Evolutionary conservation across 1,140 invertebrate genomes (phyloP).

Genomic region (Ephestia elutella): DNA sequence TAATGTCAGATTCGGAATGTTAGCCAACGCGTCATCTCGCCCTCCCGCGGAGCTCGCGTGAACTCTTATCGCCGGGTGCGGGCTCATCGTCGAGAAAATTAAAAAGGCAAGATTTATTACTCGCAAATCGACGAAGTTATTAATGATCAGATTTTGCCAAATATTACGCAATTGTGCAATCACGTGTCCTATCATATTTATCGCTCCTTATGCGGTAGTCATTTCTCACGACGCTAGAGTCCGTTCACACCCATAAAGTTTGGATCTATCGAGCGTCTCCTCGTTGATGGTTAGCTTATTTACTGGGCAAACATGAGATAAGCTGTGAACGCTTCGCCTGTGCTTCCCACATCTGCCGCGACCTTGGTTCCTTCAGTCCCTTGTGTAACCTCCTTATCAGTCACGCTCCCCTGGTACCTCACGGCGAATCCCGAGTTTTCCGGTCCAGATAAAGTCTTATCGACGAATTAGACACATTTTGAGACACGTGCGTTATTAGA

Average conservation of each 20-base stretch:
- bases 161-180: constrained; percentile 34
- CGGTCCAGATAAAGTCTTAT: constrained; percentile 56
- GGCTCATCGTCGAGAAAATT: constrained; percentile 14
- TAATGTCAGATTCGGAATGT: constrained; percentile 57
- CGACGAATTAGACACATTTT: constrained; percentile 32
- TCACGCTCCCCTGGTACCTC: constrained; percentile 48
- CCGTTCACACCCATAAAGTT: constrained; percentile 60
- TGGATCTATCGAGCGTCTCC: constrained; percentile 30
- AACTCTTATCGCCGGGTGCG: constrained; percentile 56
- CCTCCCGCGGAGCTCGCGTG: constrained; percentile 61
- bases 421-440: constrained; percentile 60
- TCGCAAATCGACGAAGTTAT: constrained; percentile 14
- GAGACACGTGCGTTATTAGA: constrained; percentile 27
- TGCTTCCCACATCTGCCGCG: constrained; percentile 70
- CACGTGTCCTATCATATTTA: constrained; percentile 43
- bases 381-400: constrained; percentile 68
- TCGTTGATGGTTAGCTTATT: constrained; percentile 49
- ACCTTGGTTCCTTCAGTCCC: constrained; percentile 60
- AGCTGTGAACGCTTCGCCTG: constrained; percentile 58
- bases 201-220: constrained; percentile 41
- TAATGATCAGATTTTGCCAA: constrained; percentile 22
- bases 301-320: constrained; percentile 64
- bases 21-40: constrained; percentile 41
- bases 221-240: constrained; percentile 56
- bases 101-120: constrained; percentile 8